A percentile compares a stretch with the other conserved stretches of the same genome.
Evolutionary conservation across 2,888 invertebrate species (phyloP).

Genomic region (Caenorhabditis japonica): DNA sequence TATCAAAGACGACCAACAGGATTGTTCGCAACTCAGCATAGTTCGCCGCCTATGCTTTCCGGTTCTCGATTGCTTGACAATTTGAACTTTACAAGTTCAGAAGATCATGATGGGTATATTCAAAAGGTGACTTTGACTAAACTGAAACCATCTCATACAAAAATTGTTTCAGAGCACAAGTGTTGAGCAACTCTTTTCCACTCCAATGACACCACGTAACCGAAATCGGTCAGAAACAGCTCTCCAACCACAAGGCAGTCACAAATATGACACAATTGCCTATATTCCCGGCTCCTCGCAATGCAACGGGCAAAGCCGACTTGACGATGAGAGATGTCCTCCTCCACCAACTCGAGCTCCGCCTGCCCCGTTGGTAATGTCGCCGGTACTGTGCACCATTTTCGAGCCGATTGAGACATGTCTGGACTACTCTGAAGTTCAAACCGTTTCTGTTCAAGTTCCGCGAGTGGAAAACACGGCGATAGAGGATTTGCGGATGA

Average conservation of each 20-base stretch:
- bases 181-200: slow-evolving; percentile 34
- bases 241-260: slow-evolving; percentile 29
- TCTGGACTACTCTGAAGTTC: slow-evolving; percentile 25
- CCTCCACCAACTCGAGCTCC: slow-evolving; percentile 37
- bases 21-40: slow-evolving; percentile 9
- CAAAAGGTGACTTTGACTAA: no score
- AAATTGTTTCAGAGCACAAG: slow-evolving; percentile 11
- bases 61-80: slow-evolving; percentile 9
- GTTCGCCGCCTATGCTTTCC: not conserved
- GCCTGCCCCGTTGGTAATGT: slow-evolving; percentile 20
- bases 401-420: not conserved
- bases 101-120: no score
- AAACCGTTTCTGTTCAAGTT: slow-evolving; percentile 26
- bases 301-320: slow-evolving; percentile 26
- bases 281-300: slow-evolving; percentile 21
- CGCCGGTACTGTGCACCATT: slow-evolving; percentile 4
- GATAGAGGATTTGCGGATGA: slow-evolving; percentile 24
- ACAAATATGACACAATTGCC: slow-evolving; percentile 35
- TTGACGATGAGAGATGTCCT: slow-evolving; percentile 25
- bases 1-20: slow-evolving; percentile 19
- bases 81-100: no score
- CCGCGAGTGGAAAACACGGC: slow-evolving; percentile 19
- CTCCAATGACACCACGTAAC: slow-evolving; percentile 1
- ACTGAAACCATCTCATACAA: no score
- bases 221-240: slow-evolving; percentile 25